These are phyloP conservation scores for Drosophila subobscura DNA, from an alignment of 1,140 invertebrate species.

Conservation along the genomic window DNA sequence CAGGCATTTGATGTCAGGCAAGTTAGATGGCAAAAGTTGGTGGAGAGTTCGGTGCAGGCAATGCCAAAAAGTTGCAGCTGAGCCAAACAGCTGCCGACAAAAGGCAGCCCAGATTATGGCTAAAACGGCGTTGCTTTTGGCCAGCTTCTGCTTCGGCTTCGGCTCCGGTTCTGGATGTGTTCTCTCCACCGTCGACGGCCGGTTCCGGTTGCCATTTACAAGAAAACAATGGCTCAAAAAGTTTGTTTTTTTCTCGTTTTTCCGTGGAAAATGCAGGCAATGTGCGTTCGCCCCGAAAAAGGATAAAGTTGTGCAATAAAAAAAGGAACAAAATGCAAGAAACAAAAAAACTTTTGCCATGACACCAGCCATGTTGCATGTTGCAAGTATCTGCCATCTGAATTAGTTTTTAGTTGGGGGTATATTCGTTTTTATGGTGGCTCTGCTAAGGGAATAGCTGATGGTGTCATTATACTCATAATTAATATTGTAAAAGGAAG, in stretches of 20 bases:
- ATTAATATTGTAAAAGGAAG: not conserved
- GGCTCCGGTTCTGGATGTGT: constrained; percentile 9
- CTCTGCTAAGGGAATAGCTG: constrained; percentile 7
- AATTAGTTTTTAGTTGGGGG: constrained; percentile 29
- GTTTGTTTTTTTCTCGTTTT: constrained; percentile 34
- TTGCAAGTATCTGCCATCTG: constrained; percentile 35
- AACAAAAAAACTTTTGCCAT: constrained; percentile 52
- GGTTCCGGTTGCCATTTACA: constrained; percentile 69
- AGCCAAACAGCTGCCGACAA: constrained; percentile 60
- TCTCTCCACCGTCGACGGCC: constrained; percentile 6
- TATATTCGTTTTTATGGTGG: constrained; percentile 5
- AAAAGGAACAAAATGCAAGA: constrained; percentile 28
- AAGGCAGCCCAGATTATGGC: constrained; percentile 38
- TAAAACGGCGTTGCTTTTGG: constrained; percentile 3
- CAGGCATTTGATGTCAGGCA: constrained; percentile 32
- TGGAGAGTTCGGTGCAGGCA: constrained; percentile 6
- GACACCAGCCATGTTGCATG: constrained; percentile 68
- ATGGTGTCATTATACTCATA: not conserved
- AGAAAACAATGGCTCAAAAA: constrained; percentile 74
- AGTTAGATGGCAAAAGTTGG: constrained; percentile 40
- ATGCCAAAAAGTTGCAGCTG: constrained; percentile 46
- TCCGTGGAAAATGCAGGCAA: constrained; percentile 60
- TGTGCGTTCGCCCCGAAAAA: constrained; percentile 60
- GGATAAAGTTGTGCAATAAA: constrained; percentile 73
- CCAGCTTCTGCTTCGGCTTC: constrained; percentile 11